Evolutionary conservation across 2,888 invertebrate genomes (phyloP).

Genomic region (Keiferia lycopersicella): DNA sequence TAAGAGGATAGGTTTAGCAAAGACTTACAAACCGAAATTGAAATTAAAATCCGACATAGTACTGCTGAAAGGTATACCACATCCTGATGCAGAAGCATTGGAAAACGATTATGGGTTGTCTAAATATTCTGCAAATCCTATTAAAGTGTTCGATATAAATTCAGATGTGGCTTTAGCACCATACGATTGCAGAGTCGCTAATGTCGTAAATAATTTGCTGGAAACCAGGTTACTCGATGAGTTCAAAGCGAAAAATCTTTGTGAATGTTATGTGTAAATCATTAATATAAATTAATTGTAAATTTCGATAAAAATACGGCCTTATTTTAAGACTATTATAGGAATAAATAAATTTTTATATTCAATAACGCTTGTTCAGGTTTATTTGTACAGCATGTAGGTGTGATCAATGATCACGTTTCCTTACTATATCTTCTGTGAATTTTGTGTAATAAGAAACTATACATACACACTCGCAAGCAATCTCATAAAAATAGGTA

Average conservation of each 20-base stretch:
- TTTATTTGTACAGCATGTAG: too few species aligned
- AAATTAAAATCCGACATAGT: constrained; percentile 53
- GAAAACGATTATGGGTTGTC: constrained; percentile 52
- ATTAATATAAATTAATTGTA: too few species aligned
- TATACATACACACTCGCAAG: too few species aligned
- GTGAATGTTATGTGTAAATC: neutral
- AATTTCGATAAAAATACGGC: too few species aligned
- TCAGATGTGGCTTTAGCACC: constrained; percentile 45
- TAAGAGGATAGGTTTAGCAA: constrained; percentile 43
- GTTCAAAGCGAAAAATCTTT: constrained; percentile 11
- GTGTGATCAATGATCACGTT: too few species aligned
- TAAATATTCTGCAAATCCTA: constrained; percentile 46
- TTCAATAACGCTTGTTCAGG: too few species aligned
- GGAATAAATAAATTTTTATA: too few species aligned
- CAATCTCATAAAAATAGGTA: too few species aligned
- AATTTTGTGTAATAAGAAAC: too few species aligned
- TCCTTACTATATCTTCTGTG: too few species aligned
- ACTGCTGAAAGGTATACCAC: constrained; percentile 47
- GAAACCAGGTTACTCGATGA: constrained; percentile 40
- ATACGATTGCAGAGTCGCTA: constrained; percentile 47
- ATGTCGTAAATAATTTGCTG: constrained; percentile 48
- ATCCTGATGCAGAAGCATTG: constrained; percentile 36
- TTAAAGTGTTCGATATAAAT: constrained; percentile 44
- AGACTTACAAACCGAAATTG: constrained; percentile 45
- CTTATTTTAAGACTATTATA: too few species aligned